phyloP scores from a whole-genome alignment of 2,888 invertebrate genomes.

The Rosalia funebris region DNA sequence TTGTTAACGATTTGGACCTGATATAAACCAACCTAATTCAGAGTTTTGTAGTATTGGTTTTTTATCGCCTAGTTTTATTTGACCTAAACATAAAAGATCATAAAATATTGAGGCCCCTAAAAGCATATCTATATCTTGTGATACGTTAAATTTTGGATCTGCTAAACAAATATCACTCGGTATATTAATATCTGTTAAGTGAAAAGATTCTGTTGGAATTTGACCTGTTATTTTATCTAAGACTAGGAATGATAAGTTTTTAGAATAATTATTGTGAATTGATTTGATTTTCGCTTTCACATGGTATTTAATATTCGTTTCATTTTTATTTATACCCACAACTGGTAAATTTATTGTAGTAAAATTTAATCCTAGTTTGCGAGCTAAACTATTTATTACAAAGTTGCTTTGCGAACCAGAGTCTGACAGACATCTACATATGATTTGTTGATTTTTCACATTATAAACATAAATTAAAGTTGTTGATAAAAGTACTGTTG shows the following conservation, averaged over 20 bases:
- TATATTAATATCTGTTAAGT: background rate
- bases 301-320: background rate
- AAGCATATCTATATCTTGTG: slow-evolving; percentile 2
- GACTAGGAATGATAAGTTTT: slow-evolving; percentile 10
- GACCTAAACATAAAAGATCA: background rate
- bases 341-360: slow-evolving; percentile 12
- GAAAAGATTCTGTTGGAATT: background rate
- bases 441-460: background rate
- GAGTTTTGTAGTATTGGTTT: background rate
- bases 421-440: slow-evolving; percentile 11
- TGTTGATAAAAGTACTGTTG: slow-evolving; percentile 7
- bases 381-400: slow-evolving; percentile 1
- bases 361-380: background rate
- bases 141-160: slow-evolving; percentile 5
- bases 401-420: slow-evolving; percentile 19
- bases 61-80: background rate
- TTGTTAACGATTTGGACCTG: background rate
- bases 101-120: slow-evolving; percentile 14
- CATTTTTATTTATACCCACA: slow-evolving; percentile 1
- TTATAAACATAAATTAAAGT: slow-evolving; percentile 1
- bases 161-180: slow-evolving; percentile 2
- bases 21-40: background rate
- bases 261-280: slow-evolving; percentile 1
- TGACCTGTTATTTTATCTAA: slow-evolving; percentile 14
- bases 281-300: slow-evolving; percentile 2